Conservation (phyloP, 1,140 invertebrate genomes). For the Drosophila sturtevanti region DNA sequence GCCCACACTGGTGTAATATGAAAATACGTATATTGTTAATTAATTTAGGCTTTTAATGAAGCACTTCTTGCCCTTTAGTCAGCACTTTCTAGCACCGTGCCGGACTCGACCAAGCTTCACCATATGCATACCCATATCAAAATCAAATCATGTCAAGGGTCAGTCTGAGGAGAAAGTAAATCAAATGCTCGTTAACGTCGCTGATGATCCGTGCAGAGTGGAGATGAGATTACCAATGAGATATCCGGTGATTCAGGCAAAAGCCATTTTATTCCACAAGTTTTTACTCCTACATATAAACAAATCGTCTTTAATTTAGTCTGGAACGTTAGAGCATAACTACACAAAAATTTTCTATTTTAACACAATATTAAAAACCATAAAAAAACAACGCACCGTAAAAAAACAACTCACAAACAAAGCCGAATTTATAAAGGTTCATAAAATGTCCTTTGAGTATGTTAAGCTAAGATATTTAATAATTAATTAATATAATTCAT, state of each 20-base stretch:
- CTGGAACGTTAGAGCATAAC: no score
- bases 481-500: no score
- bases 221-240: slow-evolving; percentile 2
- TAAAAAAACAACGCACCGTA: no score
- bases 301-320: not conserved
- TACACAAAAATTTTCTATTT: no score
- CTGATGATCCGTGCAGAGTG: slow-evolving; percentile 1
- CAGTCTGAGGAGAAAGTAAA: slow-evolving; percentile 50
- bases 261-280: not conserved
- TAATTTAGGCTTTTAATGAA: slow-evolving; percentile 73
- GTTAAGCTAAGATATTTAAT: no score
- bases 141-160: slow-evolving; percentile 59
- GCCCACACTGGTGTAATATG: slow-evolving; percentile 41
- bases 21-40: slow-evolving; percentile 78
- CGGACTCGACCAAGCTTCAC: not conserved
- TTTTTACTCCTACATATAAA: not conserved
- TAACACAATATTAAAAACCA: no score
- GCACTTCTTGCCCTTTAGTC: slow-evolving; percentile 45
- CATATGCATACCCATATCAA: slow-evolving; percentile 56
- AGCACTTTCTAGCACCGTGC: slow-evolving; percentile 41
- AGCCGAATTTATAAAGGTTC: no score
- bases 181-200: slow-evolving; percentile 56
- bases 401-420: no score
- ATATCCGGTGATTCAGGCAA: not conserved
- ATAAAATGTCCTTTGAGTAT: no score